Evolutionary conservation across 53 echinoderm and acorn worm species (phyloP).

Genomic region (Antedon mediterranea): DNA sequence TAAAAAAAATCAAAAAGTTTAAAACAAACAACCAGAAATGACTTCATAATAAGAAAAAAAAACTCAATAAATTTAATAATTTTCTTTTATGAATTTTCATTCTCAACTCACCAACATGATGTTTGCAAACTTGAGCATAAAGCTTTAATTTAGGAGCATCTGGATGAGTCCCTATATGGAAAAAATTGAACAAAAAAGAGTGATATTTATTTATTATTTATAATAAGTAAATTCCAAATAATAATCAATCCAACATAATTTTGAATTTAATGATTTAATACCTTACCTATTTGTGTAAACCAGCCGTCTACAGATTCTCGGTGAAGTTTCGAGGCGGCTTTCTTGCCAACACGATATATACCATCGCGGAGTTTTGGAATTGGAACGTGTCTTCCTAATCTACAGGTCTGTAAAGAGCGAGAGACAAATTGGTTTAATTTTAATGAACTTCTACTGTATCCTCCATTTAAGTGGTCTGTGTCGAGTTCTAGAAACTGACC

Average conservation of each 20-base stretch:
- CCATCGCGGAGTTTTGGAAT: slow-evolving; percentile 73
- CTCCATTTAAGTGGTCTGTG: too few relatives aligned
- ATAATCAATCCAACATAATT: neutral
- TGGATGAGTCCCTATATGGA: slow-evolving; percentile 23
- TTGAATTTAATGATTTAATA: too few relatives aligned
- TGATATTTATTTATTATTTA: too few relatives aligned
- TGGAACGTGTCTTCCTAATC: slow-evolving; percentile 75
- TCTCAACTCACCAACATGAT: slow-evolving; percentile 69
- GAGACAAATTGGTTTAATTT: too few relatives aligned
- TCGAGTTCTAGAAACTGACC: too few relatives aligned
- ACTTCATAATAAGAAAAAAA: too few relatives aligned
- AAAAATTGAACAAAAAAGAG: neutral
- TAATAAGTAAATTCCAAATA: too few relatives aligned
- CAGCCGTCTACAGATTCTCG: slow-evolving; percentile 63
- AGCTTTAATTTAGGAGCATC: slow-evolving; percentile 77
- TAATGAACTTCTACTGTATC: too few relatives aligned
- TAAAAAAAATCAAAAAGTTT: too few relatives aligned
- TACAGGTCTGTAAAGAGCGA: slow-evolving; percentile 48
- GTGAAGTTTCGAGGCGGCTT: slow-evolving; percentile 65
- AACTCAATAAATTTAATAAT: too few relatives aligned
- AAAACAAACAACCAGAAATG: too few relatives aligned
- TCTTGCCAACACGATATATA: slow-evolving; percentile 77
- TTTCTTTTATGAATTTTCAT: too few relatives aligned
- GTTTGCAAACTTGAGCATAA: slow-evolving; percentile 87
- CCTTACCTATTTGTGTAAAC: slow-evolving; percentile 60